Base-by-base conservation (phyloP, 2,888 invertebrate genomes). In the Archips crataeganus region DNA sequence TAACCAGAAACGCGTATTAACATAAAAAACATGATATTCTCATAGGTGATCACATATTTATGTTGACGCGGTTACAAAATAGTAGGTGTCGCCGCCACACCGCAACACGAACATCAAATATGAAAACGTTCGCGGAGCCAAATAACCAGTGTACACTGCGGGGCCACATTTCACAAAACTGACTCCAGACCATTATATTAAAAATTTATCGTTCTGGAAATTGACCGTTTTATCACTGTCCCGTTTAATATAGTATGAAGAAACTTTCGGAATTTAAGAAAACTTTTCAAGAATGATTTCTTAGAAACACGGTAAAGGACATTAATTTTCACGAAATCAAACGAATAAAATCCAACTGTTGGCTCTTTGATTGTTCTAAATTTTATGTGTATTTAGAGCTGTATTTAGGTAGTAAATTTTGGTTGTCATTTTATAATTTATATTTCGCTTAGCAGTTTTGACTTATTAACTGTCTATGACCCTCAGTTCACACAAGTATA, bases 91-190 rank as follows among this genome's bases (percentile, higher is more conserved):
- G 71, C 23, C 11, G 59, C 42, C 47, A 34, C 60, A 15, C 73
- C 73, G 73, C 73, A 74, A 74, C 69, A 69, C 36, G n/a, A 15
- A 15, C 73, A 74, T 74, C 73, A 74, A 74, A 74, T 74, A 74
- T 74, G 73, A 51, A 74, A 64, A 59, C 60, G 69, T 54, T 64
- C 64, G 13, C 73, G 45, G 42, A 66, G 69, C 69, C 69, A 61
- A 69, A 71, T 61, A 60, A 51, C 47, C 49, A 39, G 47, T 69
- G 39, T 61, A 39, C 73, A 32, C 73, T 49, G 34, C 51, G 73
- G 69, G 69, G 39, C 64, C 49, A 74, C 64, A 69, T 69, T 69
- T 74, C 69, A 54, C 54, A 74, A 69, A 74, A 69, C 73, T 74
- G 73, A 69, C 64, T 64, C n/a, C 64, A 32, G 63, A 42, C 69